Conservation (phyloP, 2,113 vertebrate species). For the Lepus americanus region DNA sequence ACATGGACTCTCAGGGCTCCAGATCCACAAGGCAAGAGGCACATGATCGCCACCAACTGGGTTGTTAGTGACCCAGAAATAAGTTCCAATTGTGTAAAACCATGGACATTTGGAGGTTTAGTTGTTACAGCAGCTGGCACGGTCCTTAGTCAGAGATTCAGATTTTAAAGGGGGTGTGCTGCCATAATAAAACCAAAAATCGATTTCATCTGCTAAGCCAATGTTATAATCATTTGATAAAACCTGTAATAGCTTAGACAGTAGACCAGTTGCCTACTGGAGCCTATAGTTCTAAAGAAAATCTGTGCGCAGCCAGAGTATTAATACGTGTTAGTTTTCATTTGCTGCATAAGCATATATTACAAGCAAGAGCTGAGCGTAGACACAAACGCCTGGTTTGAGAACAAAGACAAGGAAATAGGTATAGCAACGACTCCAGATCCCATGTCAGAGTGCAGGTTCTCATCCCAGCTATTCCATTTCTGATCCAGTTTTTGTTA, state of each 20-base stretch:
- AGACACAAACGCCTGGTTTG: neutral
- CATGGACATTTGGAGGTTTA: neutral
- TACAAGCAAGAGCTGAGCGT: neutral
- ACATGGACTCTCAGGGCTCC: neutral
- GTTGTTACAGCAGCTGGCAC: neutral
- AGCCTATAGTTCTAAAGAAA: neutral
- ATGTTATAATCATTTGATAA: neutral
- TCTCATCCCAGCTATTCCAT: no score
- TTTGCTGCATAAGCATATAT: neutral
- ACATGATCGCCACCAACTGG: neutral
- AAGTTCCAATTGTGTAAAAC: neutral
- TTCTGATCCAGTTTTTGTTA: no score
- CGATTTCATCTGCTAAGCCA: neutral
- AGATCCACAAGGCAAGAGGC: neutral
- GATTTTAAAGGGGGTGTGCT: neutral
- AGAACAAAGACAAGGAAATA: neutral
- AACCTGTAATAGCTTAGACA: neutral
- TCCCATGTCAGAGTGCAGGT: no score
- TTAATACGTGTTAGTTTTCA: neutral
- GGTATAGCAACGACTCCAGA: neutral
- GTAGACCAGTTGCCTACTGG: rapidly evolving
- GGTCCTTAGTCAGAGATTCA: neutral
- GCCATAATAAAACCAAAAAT: neutral
- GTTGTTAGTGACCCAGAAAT: neutral
- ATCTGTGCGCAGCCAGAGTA: neutral